Evolutionary conservation across 2,888 invertebrate species (phyloP).

Genomic region (Caenorhabditis japonica): DNA sequence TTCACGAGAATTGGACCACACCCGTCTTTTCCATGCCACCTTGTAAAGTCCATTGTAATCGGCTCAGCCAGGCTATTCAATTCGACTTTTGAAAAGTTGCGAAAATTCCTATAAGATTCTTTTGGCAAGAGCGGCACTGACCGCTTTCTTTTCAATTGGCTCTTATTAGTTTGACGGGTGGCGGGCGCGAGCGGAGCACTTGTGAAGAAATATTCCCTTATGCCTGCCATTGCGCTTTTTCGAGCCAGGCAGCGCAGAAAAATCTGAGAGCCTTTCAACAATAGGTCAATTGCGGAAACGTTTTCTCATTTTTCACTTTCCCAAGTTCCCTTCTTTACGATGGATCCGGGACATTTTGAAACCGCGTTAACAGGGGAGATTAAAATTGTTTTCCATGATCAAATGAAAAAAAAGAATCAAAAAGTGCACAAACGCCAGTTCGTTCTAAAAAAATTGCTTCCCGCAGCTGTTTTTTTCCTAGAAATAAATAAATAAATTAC

Average conservation of each 20-base stretch:
- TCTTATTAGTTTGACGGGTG: conserved; percentile 49
- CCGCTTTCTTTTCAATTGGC: conserved; percentile 45
- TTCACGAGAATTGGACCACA: no score
- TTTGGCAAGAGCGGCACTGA: conserved; percentile 3
- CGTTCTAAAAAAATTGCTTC: no score
- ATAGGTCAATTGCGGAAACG: no score
- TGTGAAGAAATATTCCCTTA: conserved; percentile 22
- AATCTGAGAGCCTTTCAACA: conserved; percentile 15
- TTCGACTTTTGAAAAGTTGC: conserved; percentile 32
- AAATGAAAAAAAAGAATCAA: no score
- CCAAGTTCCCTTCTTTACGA: no score
- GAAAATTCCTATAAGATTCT: conserved; percentile 11
- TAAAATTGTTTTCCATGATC: no score
- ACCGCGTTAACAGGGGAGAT: no score
- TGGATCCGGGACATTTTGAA: no score
- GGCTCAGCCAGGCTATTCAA: conserved; percentile 13
- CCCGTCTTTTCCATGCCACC: conserved; percentile 27
- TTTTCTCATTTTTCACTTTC: no score
- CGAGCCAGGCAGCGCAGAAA: conserved; percentile 8
- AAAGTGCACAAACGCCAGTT: no score
- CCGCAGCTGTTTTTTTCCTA: no score
- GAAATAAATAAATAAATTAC: no score
- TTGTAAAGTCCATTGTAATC: conserved; percentile 36
- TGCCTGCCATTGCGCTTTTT: conserved; percentile 31
- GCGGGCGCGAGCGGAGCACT: conserved; percentile 35